Conservation (phyloP, 2,113 vertebrate genomes). For the Lampris megalopsis region DNA sequence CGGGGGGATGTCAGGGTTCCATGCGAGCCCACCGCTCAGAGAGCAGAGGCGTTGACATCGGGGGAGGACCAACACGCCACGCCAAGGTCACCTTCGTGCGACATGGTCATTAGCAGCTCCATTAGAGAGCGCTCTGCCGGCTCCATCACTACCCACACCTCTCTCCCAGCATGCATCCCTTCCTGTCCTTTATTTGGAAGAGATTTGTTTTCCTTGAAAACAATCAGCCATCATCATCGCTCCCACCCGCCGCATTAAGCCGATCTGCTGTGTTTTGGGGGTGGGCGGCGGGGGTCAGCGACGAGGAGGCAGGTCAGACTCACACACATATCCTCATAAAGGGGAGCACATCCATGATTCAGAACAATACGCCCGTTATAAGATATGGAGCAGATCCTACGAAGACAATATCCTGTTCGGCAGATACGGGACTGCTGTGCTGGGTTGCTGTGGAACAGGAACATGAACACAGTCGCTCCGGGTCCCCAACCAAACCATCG, state of each 20-base stretch:
- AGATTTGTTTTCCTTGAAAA: slow-evolving; percentile 62
- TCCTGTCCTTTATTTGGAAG: slow-evolving; percentile 53
- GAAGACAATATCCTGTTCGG: not conserved
- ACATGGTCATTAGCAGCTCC: slow-evolving; percentile 76
- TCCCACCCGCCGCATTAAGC: slow-evolving; percentile 49
- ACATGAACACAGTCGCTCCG: no score
- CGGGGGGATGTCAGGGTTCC: slow-evolving; percentile 71
- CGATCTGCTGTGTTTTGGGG: slow-evolving; percentile 45
- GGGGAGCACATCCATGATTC: slow-evolving; percentile 13
- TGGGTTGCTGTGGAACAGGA: not conserved
- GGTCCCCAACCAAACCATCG: no score
- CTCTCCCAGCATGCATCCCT: slow-evolving; percentile 51
- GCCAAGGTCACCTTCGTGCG: slow-evolving; percentile 76
- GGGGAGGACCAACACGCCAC: slow-evolving; percentile 70
- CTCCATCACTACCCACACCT: slow-evolving; percentile 70
- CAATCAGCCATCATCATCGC: slow-evolving; percentile 64
- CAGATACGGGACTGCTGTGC: slow-evolving; percentile 7
- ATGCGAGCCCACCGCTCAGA: slow-evolving; percentile 66
- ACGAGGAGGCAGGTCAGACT: slow-evolving; percentile 40
- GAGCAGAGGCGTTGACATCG: slow-evolving; percentile 70
- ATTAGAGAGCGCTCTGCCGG: slow-evolving; percentile 69
- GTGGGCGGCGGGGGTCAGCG: slow-evolving; percentile 26
- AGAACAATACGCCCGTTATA: not conserved
- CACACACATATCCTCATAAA: slow-evolving; percentile 34
- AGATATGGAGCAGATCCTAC: slow-evolving; percentile 8